These are phyloP conservation scores for Istiophorus platypterus DNA, from an alignment of 2,113 vertebrate species.

Conservation along the genomic window DNA sequence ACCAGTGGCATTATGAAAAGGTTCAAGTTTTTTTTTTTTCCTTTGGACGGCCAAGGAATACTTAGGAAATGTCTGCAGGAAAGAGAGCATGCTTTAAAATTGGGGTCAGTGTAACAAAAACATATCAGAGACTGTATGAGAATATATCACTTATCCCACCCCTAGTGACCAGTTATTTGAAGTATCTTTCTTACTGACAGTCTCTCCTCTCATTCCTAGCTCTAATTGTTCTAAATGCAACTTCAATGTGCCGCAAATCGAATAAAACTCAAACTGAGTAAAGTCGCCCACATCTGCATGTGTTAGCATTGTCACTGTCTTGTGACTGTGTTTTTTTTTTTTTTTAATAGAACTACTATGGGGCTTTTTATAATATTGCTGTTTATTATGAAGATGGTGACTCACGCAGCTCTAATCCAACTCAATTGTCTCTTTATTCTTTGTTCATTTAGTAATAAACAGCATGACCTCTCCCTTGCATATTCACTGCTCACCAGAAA, in stretches of 20 bases:
- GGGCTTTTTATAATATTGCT: conserved; percentile 27
- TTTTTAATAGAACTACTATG: conserved; percentile 1
- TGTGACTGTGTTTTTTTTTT: neutral
- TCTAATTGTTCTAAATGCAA: conserved; percentile 30
- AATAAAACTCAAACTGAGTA: conserved; percentile 34
- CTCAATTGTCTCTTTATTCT: conserved; percentile 34
- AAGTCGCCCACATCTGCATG: conserved; percentile 6
- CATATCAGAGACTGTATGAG: conserved; percentile 17
- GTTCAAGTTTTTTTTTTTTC: neutral
- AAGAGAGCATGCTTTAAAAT: conserved; percentile 10
- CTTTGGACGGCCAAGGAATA: neutral
- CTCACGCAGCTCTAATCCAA: conserved; percentile 28
- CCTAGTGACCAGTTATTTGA: conserved; percentile 39
- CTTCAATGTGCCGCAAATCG: conserved; percentile 29
- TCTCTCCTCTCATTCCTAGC: conserved; percentile 11
- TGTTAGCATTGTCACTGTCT: neutral
- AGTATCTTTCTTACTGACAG: conserved; percentile 16
- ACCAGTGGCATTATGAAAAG: neutral
- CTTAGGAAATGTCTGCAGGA: conserved; percentile 21
- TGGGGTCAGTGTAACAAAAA: conserved; percentile 5
- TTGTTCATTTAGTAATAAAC: conserved; percentile 50
- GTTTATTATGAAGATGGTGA: conserved; percentile 41
- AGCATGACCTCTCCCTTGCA: conserved; percentile 49
- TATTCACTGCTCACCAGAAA: conserved; percentile 47
- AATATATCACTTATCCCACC: conserved; percentile 41